phyloP scores from a whole-genome alignment of 2,113 vertebrate species.

The Eulemur rufifrons region DNA sequence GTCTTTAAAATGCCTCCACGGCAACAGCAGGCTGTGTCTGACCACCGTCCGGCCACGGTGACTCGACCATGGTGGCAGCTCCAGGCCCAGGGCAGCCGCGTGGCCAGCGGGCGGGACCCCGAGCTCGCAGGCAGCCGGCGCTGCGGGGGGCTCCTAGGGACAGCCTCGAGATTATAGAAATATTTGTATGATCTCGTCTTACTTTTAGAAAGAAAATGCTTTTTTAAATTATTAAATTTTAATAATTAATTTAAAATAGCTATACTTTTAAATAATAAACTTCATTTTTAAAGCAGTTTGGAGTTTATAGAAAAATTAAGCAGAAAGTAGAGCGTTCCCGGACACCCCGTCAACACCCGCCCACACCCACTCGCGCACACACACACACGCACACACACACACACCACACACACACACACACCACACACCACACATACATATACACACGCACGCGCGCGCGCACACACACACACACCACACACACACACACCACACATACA shows the following conservation, averaged over 20 bases:
- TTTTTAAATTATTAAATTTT: too few species aligned
- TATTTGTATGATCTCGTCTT: background rate
- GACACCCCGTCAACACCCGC: background rate
- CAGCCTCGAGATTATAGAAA: background rate
- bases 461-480: too few species aligned
- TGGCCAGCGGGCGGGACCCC: background rate
- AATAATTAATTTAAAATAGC: too few species aligned
- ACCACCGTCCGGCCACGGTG: background rate
- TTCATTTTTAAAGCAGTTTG: background rate
- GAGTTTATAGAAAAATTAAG: background rate
- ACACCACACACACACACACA: too few species aligned
- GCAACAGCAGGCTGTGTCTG: background rate
- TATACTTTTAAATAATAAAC: background rate
- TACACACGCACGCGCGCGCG: too few species aligned
- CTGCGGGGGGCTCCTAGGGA: background rate
- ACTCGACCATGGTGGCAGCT: too few species aligned
- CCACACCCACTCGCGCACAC: background rate
- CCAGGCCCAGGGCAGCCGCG: background rate
- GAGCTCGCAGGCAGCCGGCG: background rate
- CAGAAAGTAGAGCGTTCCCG: background rate
- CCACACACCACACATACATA: too few species aligned
- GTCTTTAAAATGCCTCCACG: background rate
- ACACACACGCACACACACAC: background rate
- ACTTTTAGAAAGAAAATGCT: background rate
- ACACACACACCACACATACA: background rate